Evolutionary conservation across 2,113 vertebrate genomes (phyloP), one percentile per base, ranked within the genome.

Genomic region (Brachirus orientalis): DNA sequence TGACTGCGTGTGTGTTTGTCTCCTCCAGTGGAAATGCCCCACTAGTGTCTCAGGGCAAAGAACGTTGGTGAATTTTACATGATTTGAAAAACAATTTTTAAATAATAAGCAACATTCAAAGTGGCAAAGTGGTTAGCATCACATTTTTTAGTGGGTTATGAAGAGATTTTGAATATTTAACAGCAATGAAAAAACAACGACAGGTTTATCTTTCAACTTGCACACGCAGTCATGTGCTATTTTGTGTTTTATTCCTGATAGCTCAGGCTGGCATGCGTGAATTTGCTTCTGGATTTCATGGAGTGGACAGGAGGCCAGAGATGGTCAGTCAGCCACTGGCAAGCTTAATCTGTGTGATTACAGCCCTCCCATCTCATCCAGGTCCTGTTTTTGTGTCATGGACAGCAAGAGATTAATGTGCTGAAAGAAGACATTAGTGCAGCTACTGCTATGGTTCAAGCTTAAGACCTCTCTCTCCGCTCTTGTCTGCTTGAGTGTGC

Each of bases 341-440:
- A 28, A 55, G 69, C 77, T 68, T 68, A 75, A 74, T 79, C 86
- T 79, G 74, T 86, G 89, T 84, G 86, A 89, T 85, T 79, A 67
- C 83, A 84, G 72, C 63, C 58, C 51, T 28, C 28, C 57, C 75
- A 51, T 81, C 82, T 79, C 77, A 54, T 69, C 59, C 72, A 63
- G 67, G 58, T 64, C 50, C 55, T 82, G 65, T 82, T 76, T 84
- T 81, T 83, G 70, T 41, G 68, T 47, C 58, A 43, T 69, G 60
- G 79, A 78, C 77, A 69, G 72, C 44, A 13, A 78, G 77, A 86
- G 83, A 84, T 89, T 75, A 86, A 80, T 84, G 83, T 46, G 56
- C 48, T 74, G 83, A 86, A 86, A 79, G 84, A 80, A 82, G 83
- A 88, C 76, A 77, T 80, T 67, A 80, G 77, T 45, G 41, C 20